Base-by-base conservation (phyloP, 2,888 invertebrate genomes). In the Physocephala rufipes region DNA sequence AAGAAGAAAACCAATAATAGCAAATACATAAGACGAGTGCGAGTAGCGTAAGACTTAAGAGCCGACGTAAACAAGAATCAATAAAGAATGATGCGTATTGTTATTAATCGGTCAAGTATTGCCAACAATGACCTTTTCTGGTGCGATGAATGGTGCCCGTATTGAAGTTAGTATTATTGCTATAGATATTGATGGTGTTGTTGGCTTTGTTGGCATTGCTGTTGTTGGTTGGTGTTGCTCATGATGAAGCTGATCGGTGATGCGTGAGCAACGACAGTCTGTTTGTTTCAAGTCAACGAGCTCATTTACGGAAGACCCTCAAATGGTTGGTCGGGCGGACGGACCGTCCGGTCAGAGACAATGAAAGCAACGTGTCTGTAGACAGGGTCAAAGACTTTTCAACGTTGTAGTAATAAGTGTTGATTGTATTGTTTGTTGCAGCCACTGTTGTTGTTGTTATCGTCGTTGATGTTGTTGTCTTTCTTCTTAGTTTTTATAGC, bases 31-130 rank as follows among this genome's bases (percentile, higher is more conserved):
- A 13, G n/a, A n/a, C n/a, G n/a, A n/a, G n/a, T n/a, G n/a, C n/a
- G n/a, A n/a, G n/a, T n/a, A n/a, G n/a, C 3, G 55, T 19, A 55
- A 55, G 26, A 55, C 55, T 21, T 55, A 55, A 36, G 36, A 36
- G 45, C 2, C 43, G 47, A 43, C 43, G 21, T 55, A 21, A 13
- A 24, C 47, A 47, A 67, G 26, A 67, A 67, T 67, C 67, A 28
- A 67, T 67, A 67, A 59, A 67, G 59, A 67, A 47, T 59, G 67
- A n/a, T 59, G 45, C 59, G 45, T 59, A 49, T 59, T 67, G 67
- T 67, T 67, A 47, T 58, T 61, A 59, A 67, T 67, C 67, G 67
- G 67, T 47, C 67, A 59, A 67, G 67, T 59, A 28, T 47, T 59
- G 59, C 59, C 67, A 59, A n/a, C 67, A 47, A 49, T 67, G 67